These are phyloP conservation scores for Patagioenas fasciata DNA, from an alignment of 2,113 vertebrate genomes.

Conservation along the genomic window DNA sequence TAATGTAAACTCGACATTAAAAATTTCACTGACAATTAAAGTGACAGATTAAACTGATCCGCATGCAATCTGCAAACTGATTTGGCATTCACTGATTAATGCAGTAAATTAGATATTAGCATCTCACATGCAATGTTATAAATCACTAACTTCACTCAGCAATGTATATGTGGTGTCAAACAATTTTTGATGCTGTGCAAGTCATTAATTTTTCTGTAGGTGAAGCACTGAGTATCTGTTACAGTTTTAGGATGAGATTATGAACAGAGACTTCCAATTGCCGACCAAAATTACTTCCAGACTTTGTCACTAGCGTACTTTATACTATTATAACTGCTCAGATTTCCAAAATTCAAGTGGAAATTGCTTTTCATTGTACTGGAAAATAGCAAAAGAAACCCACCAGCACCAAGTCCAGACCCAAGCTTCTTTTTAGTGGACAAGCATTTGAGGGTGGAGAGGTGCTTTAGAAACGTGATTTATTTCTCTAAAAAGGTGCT, in stretches of 20 bases:
- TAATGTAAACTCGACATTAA: slow-evolving; percentile 49
- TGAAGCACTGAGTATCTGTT: neutral
- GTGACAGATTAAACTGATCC: slow-evolving; percentile 67
- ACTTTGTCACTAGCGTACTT: neutral
- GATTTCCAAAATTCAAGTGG: neutral
- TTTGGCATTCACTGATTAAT: slow-evolving; percentile 65
- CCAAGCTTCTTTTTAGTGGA: neutral
- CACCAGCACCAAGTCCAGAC: neutral
- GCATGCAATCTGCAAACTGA: slow-evolving; percentile 49
- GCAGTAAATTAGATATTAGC: slow-evolving; percentile 61
- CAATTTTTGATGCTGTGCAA: slow-evolving; percentile 6
- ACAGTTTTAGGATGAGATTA: neutral
- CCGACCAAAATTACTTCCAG: neutral
- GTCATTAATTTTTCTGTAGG: slow-evolving; percentile 5
- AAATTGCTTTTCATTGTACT: neutral
- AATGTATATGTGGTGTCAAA: slow-evolving; percentile 27
- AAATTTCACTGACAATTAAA: slow-evolving; percentile 62
- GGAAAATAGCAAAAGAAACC: neutral
- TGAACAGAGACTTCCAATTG: neutral
- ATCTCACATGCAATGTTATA: slow-evolving; percentile 22
- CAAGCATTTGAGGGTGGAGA: neutral
- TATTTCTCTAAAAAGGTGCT: neutral
- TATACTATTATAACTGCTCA: neutral
- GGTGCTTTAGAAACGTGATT: neutral
- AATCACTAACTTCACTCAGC: slow-evolving; percentile 47